These are phyloP conservation scores for Fistularia commersonii DNA, from an alignment of 2,797 vertebrate species.

Conservation along the genomic window DNA sequence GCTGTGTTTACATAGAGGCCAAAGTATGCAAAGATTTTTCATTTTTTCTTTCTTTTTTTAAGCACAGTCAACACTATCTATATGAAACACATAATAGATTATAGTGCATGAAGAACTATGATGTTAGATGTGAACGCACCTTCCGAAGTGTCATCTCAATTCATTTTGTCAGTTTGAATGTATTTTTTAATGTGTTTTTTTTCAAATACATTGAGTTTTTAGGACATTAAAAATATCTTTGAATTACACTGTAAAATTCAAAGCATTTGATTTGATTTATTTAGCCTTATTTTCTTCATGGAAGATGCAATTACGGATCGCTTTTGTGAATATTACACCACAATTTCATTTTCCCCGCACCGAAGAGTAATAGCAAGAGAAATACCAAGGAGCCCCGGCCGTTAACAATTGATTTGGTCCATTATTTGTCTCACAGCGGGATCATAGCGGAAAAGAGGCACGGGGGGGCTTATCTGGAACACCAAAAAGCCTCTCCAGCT, in stretches of 20 bases:
- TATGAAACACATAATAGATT: too few relatives aligned
- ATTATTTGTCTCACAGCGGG: constrained; percentile 25
- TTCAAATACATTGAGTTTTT: neutral
- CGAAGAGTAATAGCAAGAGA: constrained; percentile 6
- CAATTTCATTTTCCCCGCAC: too few relatives aligned
- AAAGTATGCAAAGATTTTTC: neutral
- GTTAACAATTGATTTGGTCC: constrained; percentile 32
- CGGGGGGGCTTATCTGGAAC: constrained; percentile 33
- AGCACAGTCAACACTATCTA: too few relatives aligned
- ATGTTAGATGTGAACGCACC: too few relatives aligned
- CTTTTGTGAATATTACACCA: neutral
- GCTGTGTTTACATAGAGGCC: constrained; percentile 2
- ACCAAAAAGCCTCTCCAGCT: constrained; percentile 44
- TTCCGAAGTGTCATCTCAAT: too few relatives aligned
- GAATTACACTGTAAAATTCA: too few relatives aligned
- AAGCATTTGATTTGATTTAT: neutral
- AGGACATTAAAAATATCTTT: too few relatives aligned
- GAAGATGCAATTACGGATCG: neutral
- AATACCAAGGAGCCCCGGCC: constrained; percentile 8
- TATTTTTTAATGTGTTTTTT: neutral
- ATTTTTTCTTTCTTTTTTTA: too few relatives aligned
- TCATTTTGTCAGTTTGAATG: too few relatives aligned
- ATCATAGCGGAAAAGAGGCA: constrained; percentile 29
- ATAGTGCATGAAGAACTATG: too few relatives aligned
- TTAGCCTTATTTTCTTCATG: neutral